Conservation (phyloP, 1,140 invertebrate genomes). For the Zaprionus capensis region DNA sequence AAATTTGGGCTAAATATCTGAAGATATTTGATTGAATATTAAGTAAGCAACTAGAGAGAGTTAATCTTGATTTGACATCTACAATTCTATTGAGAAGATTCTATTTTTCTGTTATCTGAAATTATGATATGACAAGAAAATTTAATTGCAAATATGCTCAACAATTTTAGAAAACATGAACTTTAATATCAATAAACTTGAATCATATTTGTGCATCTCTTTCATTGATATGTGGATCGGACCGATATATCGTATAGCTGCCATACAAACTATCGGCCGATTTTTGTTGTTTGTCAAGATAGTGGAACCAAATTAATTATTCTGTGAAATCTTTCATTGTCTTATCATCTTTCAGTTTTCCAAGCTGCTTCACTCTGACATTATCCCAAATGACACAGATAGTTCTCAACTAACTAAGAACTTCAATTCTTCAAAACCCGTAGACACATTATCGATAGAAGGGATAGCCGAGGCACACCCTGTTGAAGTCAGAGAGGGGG, state of each 20-base stretch:
- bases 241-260: too few relatives aligned
- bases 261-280: too few relatives aligned
- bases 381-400: too few relatives aligned
- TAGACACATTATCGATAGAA: background rate
- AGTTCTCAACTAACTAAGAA: background rate
- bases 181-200: background rate
- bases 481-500: background rate
- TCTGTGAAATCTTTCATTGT: too few relatives aligned
- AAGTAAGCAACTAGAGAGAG: background rate
- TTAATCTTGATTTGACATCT: too few relatives aligned
- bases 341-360: too few relatives aligned
- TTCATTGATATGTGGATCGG: background rate
- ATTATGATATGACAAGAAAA: background rate
- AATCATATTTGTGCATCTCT: background rate
- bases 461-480: conserved; percentile 3
- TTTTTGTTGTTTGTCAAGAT: too few relatives aligned
- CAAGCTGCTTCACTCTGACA: too few relatives aligned
- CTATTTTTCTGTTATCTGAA: too few relatives aligned
- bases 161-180: background rate
- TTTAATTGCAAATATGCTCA: background rate
- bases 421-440: background rate
- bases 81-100: too few relatives aligned
- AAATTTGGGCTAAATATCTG: background rate
- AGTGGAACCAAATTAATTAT: too few relatives aligned
- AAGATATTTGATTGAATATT: background rate